Conservation (phyloP, 2,888 invertebrate species). For the Cosmia pyralina region DNA sequence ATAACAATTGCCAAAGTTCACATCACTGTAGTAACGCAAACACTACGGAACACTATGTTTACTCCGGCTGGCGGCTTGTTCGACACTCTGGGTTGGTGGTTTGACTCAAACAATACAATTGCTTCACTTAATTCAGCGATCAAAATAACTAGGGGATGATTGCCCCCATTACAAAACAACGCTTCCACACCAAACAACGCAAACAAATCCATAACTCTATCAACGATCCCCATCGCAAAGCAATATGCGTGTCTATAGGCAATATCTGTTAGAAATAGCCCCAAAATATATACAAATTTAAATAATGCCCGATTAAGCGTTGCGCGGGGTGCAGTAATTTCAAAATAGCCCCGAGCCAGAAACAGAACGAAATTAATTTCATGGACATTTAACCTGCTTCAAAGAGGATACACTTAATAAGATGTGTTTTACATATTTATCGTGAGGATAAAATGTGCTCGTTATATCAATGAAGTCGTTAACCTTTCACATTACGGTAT, state of each 20-base stretch:
- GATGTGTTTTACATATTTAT: constrained; percentile 52
- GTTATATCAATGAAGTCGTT: constrained; percentile 35
- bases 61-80: background rate
- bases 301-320: constrained; percentile 76
- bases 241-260: constrained; percentile 37
- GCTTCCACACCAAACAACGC: constrained; percentile 19
- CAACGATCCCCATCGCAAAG: constrained; percentile 29
- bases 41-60: background rate
- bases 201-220: constrained; percentile 55
- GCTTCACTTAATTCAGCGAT: constrained; percentile 20
- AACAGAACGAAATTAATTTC: constrained; percentile 72
- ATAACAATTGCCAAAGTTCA: background rate
- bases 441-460: constrained; percentile 18
- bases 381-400: constrained; percentile 71
- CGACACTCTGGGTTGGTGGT: background rate
- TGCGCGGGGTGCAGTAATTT: constrained; percentile 65
- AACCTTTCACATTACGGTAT: background rate
- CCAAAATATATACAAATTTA: constrained; percentile 71
- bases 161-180: constrained; percentile 35
- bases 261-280: constrained; percentile 59
- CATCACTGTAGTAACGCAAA: background rate
- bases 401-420: constrained; percentile 57
- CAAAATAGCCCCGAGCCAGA: constrained; percentile 61
- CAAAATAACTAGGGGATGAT: constrained; percentile 27
- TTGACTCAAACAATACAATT: constrained; percentile 20